Evolutionary conservation across 2,113 vertebrate species (phyloP).

Genomic region (Petrocephalus zakoni): DNA sequence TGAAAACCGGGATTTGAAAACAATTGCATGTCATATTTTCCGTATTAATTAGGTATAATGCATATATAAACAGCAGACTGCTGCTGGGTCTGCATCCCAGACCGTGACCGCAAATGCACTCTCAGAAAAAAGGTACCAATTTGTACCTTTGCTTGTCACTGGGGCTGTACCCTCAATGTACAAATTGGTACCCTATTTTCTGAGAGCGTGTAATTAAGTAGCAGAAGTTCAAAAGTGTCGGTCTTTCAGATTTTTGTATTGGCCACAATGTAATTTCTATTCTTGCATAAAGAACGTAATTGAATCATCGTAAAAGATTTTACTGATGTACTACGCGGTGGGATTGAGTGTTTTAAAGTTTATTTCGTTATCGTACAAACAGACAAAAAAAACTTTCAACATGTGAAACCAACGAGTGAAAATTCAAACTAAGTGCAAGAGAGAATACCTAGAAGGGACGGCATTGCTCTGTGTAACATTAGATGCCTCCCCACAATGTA

Average conservation of each 20-base stretch:
- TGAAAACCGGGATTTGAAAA: not conserved
- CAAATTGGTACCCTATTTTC: no score
- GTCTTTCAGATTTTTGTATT: not conserved
- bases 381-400: not conserved
- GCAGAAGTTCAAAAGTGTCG: not conserved
- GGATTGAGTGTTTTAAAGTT: not conserved
- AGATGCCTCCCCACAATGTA: not conserved
- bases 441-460: not conserved
- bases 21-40: not conserved
- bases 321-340: not conserved
- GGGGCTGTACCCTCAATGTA: no score
- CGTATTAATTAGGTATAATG: not conserved
- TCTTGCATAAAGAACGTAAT: not conserved
- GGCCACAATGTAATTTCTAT: not conserved
- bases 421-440: no score
- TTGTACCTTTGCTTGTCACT: no score
- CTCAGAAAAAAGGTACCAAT: no score
- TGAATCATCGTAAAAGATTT: not conserved
- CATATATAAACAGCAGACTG: not conserved
- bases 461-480: not conserved
- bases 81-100: not conserved
- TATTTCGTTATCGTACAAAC: not conserved
- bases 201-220: not conserved
- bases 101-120: not conserved
- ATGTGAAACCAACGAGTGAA: not conserved